Percentiles rank a stretch among this genome's conserved stretches.
phyloP scores from a whole-genome alignment of 1,140 invertebrate genomes.

The Diorhabda carinulata region DNA sequence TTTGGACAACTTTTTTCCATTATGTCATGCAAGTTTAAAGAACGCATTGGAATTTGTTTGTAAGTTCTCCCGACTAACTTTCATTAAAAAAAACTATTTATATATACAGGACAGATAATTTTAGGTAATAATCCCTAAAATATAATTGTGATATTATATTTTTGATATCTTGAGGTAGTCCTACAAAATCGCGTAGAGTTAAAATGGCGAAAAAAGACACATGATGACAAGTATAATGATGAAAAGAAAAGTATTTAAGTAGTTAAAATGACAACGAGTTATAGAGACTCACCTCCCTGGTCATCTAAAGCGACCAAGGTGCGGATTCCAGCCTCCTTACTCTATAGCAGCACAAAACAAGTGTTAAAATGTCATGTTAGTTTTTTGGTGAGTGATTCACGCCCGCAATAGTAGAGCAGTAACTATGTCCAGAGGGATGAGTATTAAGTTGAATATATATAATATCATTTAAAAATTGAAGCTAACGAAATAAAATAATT shows the following conservation, averaged over 20 bases:
- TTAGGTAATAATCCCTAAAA: too few relatives aligned
- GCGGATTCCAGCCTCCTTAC: slow-evolving; percentile 98
- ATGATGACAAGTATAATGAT: slow-evolving; percentile 20
- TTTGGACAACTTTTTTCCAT: too few relatives aligned
- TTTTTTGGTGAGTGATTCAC: slow-evolving; percentile 38
- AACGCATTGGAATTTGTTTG: too few relatives aligned
- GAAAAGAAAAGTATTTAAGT: slow-evolving; percentile 10
- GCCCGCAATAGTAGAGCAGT: slow-evolving; percentile 27
- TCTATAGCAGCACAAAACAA: slow-evolving; percentile 82
- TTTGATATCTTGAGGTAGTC: slow-evolving; percentile 7
- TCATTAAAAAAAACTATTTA: too few relatives aligned
- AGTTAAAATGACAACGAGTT: slow-evolving; percentile 14
- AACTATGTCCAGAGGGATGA: not conserved
- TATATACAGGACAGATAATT: too few relatives aligned
- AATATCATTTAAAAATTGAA: too few relatives aligned
- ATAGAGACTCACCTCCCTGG: slow-evolving; percentile 92
- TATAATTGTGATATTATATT: not conserved
- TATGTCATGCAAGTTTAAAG: too few relatives aligned
- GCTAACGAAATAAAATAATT: too few relatives aligned
- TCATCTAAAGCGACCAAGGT: slow-evolving; percentile 98
- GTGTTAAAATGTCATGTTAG: slow-evolving; percentile 55
- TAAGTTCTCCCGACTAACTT: too few relatives aligned
- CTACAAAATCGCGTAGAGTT: slow-evolving; percentile 9
- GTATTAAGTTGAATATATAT: too few relatives aligned
- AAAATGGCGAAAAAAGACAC: slow-evolving; percentile 17